Evolutionary conservation across 1,140 invertebrate genomes (phyloP).

Genomic region (Gryllus bimaculatus): DNA sequence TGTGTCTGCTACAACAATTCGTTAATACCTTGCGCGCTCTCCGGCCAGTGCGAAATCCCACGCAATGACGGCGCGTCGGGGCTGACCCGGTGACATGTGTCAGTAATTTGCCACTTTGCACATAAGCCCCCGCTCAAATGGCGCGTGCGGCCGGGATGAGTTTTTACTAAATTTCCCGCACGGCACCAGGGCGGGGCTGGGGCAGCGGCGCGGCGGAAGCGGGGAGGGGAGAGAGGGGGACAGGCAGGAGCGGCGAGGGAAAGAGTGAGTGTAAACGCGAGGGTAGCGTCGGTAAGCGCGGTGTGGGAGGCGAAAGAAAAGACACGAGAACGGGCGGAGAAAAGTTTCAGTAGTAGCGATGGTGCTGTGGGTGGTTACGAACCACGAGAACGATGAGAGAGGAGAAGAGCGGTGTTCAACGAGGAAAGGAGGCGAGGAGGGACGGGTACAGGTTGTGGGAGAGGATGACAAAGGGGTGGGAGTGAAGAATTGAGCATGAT

Average conservation of each 20-base stretch:
- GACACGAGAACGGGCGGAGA: no score
- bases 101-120: neutral
- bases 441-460: no score
- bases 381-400: no score
- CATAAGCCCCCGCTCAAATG: neutral
- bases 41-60: neutral
- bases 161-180: neutral
- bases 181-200: neutral
- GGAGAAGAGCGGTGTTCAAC: no score
- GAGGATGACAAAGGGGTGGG: no score
- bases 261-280: no score
- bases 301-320: neutral
- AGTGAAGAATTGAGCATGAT: no score
- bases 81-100: neutral
- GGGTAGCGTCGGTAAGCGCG: neutral
- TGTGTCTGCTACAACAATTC: neutral
- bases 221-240: neutral
- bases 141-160: neutral
- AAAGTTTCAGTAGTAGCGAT: no score
- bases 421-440: no score
- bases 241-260: no score
- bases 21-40: neutral
- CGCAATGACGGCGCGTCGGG: neutral
- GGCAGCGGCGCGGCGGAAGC: neutral
- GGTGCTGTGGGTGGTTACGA: no score